Evolutionary conservation across 1,140 invertebrate species (phyloP).

Genomic region (Zaprionus capensis): DNA sequence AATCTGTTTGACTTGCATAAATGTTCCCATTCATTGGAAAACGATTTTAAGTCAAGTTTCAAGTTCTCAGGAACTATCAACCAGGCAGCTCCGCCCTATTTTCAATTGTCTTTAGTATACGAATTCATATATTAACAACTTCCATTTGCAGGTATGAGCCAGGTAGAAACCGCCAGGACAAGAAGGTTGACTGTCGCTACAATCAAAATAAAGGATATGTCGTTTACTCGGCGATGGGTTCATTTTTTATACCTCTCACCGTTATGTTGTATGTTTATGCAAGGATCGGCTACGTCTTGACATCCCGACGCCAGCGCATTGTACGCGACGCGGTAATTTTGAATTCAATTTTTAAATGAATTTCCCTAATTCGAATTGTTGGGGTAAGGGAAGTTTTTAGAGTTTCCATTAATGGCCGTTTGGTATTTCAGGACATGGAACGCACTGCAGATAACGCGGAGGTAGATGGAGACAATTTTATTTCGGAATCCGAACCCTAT

Average conservation of each 20-base stretch:
- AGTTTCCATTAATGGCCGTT: neutral
- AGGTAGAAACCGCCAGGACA: slow-evolving; percentile 85
- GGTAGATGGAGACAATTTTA: slow-evolving; percentile 74
- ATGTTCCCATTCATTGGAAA: neutral
- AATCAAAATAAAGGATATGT: slow-evolving; percentile 94
- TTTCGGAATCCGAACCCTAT: slow-evolving; percentile 81
- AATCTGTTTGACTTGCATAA: neutral
- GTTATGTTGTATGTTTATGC: slow-evolving; percentile 97
- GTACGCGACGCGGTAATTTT: slow-evolving; percentile 78
- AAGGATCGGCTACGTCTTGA: slow-evolving; percentile 93
- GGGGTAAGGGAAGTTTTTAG: neutral
- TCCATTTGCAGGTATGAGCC: slow-evolving; percentile 87
- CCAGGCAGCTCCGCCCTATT: neutral
- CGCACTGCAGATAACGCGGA: slow-evolving; percentile 72
- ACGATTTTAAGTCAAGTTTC: neutral
- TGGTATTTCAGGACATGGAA: slow-evolving; percentile 62
- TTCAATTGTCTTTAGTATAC: neutral
- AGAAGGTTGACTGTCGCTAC: slow-evolving; percentile 87
- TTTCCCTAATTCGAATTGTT: neutral
- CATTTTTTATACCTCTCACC: slow-evolving; percentile 95
- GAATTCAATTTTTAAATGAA: neutral
- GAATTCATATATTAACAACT: neutral
- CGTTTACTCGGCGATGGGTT: slow-evolving; percentile 93
- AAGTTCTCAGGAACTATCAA: neutral
- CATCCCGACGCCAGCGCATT: slow-evolving; percentile 86